These are phyloP conservation scores for Eleginops maclovinus DNA, from an alignment of 2,113 vertebrate species.

Conservation along the genomic window DNA sequence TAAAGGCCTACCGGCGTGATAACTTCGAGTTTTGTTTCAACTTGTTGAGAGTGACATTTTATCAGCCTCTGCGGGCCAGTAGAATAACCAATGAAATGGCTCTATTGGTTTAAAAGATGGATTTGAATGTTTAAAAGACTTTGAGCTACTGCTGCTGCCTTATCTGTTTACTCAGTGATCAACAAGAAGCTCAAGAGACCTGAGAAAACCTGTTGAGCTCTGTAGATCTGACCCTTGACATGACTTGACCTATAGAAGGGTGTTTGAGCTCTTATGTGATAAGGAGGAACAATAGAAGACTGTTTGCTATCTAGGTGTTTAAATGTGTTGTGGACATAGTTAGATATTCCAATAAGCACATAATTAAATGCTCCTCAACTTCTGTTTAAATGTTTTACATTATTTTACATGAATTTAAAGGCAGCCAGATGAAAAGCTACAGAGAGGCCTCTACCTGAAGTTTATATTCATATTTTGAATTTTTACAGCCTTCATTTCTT, in stretches of 20 bases:
- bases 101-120: conserved; percentile 3
- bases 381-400: background rate
- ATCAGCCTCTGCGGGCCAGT: background rate
- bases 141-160: conserved; percentile 35
- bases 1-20: background rate
- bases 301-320: background rate
- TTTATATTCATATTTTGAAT: background rate
- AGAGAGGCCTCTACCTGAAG: background rate
- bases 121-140: conserved; percentile 19
- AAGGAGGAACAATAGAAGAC: background rate
- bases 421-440: background rate
- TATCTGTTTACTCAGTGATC: conserved; percentile 54
- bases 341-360: background rate
- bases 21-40: background rate
- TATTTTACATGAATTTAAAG: background rate
- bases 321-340: background rate
- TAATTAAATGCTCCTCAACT: background rate
- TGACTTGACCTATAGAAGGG: conserved; percentile 35
- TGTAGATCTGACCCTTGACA: conserved; percentile 46
- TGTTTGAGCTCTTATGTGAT: conserved; percentile 5
- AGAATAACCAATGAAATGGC: conserved; percentile 3
- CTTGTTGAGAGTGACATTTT: conserved; percentile 6
- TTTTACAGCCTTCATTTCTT: background rate
- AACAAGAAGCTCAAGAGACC: conserved; percentile 37
- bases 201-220: conserved; percentile 60